Evolutionary conservation across 2,113 vertebrate genomes (phyloP).

Genomic region (Carettochelys insculpta): DNA sequence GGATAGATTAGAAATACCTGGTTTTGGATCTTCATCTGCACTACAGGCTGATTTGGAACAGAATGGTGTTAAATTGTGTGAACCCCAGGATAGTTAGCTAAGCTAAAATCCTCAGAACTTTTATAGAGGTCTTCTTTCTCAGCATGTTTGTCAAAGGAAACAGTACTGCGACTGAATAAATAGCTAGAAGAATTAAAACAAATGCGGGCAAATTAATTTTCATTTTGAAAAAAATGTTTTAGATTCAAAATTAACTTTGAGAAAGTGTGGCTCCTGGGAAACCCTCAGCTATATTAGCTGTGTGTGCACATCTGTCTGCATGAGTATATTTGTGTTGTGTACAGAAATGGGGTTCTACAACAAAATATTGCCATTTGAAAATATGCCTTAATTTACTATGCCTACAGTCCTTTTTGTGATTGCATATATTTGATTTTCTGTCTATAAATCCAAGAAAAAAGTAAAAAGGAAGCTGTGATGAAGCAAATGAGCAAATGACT

Average conservation of each 20-base stretch:
- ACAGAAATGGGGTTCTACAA: background rate
- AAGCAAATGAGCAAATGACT: background rate
- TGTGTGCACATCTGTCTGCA: fast-evolving
- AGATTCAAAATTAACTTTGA: background rate
- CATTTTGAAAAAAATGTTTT: background rate
- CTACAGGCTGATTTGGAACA: background rate
- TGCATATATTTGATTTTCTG: constrained; percentile 4
- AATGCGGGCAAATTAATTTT: background rate
- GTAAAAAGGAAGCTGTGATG: constrained; percentile 29
- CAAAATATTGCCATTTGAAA: constrained; percentile 27
- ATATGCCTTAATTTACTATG: constrained; percentile 6
- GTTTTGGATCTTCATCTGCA: background rate
- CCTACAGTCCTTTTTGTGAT: background rate
- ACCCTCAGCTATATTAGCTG: background rate
- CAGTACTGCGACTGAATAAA: background rate
- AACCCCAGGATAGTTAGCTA: background rate
- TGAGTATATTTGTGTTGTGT: background rate
- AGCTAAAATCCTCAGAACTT: background rate
- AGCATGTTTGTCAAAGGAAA: background rate
- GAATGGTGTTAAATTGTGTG: background rate
- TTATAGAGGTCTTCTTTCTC: background rate
- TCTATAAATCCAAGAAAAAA: constrained; percentile 59
- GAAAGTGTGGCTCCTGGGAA: background rate
- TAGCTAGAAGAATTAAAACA: background rate
- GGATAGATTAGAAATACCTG: background rate